A percentile compares a stretch with the other conserved stretches of the same genome.
phyloP scores from a whole-genome alignment of 2,888 invertebrate genomes.

The Seladonia tumulorum region DNA sequence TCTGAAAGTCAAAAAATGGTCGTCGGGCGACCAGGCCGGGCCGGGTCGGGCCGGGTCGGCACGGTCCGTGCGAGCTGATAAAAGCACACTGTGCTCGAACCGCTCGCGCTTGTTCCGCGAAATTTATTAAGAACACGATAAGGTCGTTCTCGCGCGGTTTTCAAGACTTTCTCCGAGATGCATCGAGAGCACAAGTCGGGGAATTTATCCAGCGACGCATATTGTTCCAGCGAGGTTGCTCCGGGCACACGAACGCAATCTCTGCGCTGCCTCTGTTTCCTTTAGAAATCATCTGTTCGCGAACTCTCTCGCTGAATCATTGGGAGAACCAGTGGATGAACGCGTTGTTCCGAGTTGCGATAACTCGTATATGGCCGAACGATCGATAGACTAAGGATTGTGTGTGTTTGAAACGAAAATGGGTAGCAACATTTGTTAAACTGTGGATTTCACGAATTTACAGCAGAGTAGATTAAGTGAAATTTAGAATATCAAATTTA shows the following conservation, averaged over 20 bases:
- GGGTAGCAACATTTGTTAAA: too few relatives aligned
- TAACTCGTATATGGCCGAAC: too few relatives aligned
- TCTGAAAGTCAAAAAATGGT: constrained; percentile 59
- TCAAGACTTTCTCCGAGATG: constrained; percentile 44
- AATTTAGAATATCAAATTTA: too few relatives aligned
- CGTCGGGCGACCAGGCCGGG: neutral
- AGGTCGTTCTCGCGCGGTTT: constrained; percentile 21
- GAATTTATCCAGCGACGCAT: constrained; percentile 49
- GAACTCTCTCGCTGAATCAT: neutral
- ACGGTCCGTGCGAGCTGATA: constrained; percentile 27
- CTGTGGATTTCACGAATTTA: too few relatives aligned
- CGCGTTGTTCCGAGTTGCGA: too few relatives aligned
- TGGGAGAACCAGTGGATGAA: neutral
- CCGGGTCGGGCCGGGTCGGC: neutral
- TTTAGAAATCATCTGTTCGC: neutral
- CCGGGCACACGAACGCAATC: constrained; percentile 27
- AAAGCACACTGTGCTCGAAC: constrained; percentile 32
- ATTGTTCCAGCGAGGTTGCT: constrained; percentile 35
- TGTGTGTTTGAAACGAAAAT: too few relatives aligned
- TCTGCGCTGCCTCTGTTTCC: neutral
- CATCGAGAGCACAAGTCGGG: constrained; percentile 43
- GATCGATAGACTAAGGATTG: too few relatives aligned
- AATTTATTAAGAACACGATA: constrained; percentile 55
- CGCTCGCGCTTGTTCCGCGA: constrained; percentile 7
- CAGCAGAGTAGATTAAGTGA: too few relatives aligned